Conservation (phyloP, 1,140 invertebrate species). For the Lasioglossum baleicum region DNA sequence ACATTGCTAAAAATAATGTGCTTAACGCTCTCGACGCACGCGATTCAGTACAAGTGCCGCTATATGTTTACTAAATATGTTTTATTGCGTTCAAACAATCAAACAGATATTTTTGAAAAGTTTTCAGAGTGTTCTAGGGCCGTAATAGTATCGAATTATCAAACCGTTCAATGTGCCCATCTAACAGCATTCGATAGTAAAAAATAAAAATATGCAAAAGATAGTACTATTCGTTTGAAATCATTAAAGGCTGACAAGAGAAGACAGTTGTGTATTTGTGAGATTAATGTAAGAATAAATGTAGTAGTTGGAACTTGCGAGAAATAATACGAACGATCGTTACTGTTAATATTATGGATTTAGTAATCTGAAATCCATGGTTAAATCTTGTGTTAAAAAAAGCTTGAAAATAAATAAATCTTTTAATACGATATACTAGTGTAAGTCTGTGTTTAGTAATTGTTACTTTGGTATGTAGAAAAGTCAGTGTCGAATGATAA, state of each 20-base stretch:
- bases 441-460: not conserved
- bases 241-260: not conserved
- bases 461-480: not conserved
- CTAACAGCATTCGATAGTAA: not conserved
- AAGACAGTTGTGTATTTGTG: not conserved
- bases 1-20: conserved; percentile 26
- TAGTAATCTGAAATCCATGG: not conserved
- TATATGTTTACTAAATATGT: conserved; percentile 16
- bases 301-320: conserved; percentile 50
- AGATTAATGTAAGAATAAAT: not conserved
- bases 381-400: conserved; percentile 1
- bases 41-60: not conserved
- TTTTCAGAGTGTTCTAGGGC: conserved; percentile 3
- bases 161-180: not conserved
- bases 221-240: not conserved
- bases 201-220: not conserved
- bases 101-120: not conserved
- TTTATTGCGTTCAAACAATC: conserved; percentile 1
- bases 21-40: not conserved
- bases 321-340: conserved; percentile 44
- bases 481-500: not conserved
- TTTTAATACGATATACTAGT: not conserved
- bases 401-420: not conserved
- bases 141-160: conserved; percentile 1
- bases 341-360: not conserved